Evolutionary conservation across 2,888 invertebrate species (phyloP).

Genomic region (Amorpha juglandis): DNA sequence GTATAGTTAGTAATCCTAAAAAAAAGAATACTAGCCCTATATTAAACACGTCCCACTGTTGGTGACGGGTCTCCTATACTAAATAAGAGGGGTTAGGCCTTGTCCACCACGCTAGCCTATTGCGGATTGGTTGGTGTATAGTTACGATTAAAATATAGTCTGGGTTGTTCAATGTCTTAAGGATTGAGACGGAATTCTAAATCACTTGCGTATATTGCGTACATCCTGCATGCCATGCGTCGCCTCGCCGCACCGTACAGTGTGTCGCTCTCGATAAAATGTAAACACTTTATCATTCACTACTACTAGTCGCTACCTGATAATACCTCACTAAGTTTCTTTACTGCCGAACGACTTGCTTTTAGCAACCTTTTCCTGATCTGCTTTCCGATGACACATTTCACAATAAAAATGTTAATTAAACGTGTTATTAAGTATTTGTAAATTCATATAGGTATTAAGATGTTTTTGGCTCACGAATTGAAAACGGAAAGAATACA

Average conservation of each 20-base stretch:
- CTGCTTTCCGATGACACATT: background rate
- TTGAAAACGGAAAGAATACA: constrained; percentile 22
- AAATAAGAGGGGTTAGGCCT: no score
- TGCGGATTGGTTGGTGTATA: no score
- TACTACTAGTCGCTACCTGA: background rate
- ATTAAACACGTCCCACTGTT: no score
- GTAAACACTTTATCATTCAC: background rate
- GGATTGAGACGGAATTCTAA: constrained; percentile 36
- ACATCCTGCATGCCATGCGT: background rate
- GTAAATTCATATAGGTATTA: no score
- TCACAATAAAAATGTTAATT: no score
- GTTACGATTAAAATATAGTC: constrained; percentile 41
- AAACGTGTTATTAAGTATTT: no score
- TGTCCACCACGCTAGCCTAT: no score
- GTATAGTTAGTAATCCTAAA: no score
- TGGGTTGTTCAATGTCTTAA: constrained; percentile 45
- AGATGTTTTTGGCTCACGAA: no score
- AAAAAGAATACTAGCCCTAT: no score
- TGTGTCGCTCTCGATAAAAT: background rate
- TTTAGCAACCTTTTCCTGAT: constrained; percentile 3
- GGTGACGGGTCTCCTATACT: no score
- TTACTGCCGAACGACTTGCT: background rate
- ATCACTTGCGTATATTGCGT: constrained; percentile 43
- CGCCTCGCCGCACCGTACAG: no score
- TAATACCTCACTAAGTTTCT: background rate